Evolutionary conservation across 2,797 vertebrate species (phyloP).

Genomic region (Sternotherus odoratus): DNA sequence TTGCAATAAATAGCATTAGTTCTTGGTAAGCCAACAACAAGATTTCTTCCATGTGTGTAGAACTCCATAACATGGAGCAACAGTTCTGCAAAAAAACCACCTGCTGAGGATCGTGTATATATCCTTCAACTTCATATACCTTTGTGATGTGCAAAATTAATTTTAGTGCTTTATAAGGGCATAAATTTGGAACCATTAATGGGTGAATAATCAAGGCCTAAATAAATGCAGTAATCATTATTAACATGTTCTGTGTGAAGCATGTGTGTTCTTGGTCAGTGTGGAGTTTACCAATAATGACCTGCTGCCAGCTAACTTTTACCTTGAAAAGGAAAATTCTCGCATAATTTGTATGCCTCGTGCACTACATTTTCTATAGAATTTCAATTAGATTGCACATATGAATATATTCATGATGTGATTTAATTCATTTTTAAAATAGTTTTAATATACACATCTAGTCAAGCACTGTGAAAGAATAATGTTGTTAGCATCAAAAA

Average conservation of each 20-base stretch:
- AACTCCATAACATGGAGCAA: neutral
- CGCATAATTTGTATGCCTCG: neutral
- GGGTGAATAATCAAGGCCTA: neutral
- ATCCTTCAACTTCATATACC: neutral
- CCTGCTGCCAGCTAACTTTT: neutral
- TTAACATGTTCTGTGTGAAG: neutral
- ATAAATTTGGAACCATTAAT: neutral
- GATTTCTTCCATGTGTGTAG: neutral
- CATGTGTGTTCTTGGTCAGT: neutral
- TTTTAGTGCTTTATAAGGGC: neutral
- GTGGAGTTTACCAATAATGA: neutral
- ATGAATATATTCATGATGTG: neutral
- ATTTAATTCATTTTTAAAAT: conserved; percentile 9
- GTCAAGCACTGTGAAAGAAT: neutral
- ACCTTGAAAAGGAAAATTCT: neutral
- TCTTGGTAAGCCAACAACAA: too few species aligned
- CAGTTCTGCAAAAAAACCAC: too few species aligned
- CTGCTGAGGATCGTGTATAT: neutral
- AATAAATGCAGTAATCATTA: neutral
- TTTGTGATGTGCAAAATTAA: neutral
- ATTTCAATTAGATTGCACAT: neutral
- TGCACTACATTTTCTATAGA: neutral
- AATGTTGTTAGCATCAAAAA: neutral
- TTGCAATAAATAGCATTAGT: neutral
- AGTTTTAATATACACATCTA: neutral